These are phyloP conservation scores for Vireo altiloquus DNA, from an alignment of 2,113 vertebrate species.

Conservation along the genomic window DNA sequence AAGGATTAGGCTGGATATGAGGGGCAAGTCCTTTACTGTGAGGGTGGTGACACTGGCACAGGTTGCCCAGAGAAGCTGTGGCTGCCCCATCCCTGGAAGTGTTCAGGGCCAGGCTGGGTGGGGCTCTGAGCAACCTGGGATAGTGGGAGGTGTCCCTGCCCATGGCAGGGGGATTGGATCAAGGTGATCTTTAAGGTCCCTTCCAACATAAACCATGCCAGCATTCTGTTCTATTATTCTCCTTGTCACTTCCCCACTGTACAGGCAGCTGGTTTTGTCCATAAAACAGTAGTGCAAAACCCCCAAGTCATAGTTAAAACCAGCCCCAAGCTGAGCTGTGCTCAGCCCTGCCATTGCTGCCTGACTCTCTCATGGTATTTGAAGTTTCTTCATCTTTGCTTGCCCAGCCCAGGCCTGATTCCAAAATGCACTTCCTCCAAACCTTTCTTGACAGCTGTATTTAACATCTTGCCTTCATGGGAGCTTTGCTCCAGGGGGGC, in stretches of 20 bases:
- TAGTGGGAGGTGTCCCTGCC: not conserved
- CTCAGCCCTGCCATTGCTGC: fast-evolving
- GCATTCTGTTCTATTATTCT: not conserved
- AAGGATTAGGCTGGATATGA: not conserved
- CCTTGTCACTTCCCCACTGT: not conserved
- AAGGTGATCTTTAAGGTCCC: not conserved
- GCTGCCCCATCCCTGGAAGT: not conserved
- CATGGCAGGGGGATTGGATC: not conserved
- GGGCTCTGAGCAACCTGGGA: not conserved
- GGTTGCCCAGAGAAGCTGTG: not conserved
- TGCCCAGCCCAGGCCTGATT: not conserved
- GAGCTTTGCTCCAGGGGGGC: not conserved
- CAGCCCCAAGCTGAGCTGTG: not conserved
- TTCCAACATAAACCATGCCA: not conserved
- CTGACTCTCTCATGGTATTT: not conserved
- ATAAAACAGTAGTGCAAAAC: not conserved
- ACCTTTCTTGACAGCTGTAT: not conserved
- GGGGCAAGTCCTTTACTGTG: not conserved
- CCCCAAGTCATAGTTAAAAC: not conserved
- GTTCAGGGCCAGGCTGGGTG: not conserved
- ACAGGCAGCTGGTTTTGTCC: not conserved
- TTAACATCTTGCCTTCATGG: not conserved
- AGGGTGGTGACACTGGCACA: not conserved
- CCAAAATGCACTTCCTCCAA: not conserved
- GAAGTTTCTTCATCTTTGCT: not conserved